These are phyloP conservation scores for Actinostola sp. DNA, from an alignment of 92 coral and sea anemone genomes.

Conservation along the genomic window DNA sequence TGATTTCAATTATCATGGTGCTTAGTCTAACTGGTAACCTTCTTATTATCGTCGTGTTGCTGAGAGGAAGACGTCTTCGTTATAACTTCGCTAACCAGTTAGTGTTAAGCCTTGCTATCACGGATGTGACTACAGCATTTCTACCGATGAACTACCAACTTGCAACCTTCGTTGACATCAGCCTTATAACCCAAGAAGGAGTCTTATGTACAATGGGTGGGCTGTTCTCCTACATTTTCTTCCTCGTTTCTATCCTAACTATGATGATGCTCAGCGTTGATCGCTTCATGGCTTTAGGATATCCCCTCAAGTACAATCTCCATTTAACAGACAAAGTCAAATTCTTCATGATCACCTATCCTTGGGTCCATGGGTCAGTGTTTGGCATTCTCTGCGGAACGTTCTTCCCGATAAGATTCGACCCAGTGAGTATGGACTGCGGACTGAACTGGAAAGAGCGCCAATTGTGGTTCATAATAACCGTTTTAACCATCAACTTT, in stretches of 20 bases:
- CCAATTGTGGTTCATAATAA: constrained; percentile 24
- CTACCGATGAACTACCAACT: constrained; percentile 42
- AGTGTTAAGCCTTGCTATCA: constrained; percentile 37
- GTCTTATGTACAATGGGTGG: constrained; percentile 32
- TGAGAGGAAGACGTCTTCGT: constrained; percentile 12
- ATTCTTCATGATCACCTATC: constrained; percentile 32
- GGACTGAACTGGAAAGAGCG: constrained; percentile 52
- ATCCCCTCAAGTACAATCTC: constrained; percentile 33
- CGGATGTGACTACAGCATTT: constrained; percentile 34
- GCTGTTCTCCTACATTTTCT: constrained; percentile 42
- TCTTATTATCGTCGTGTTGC: constrained; percentile 25
- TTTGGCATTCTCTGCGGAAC: constrained; percentile 37
- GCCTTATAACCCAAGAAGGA: constrained; percentile 33
- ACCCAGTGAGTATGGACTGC: constrained; percentile 39
- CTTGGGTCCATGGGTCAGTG: constrained; percentile 45
- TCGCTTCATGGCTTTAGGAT: constrained; percentile 49
- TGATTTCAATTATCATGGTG: constrained; percentile 13
- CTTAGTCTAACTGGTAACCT: constrained; percentile 36
- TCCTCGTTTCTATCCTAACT: constrained; percentile 40
- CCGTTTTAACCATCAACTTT: constrained; percentile 14
- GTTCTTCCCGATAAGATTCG: constrained; percentile 34
- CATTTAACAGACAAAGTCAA: constrained; percentile 22
- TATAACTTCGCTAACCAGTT: constrained; percentile 34
- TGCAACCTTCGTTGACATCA: constrained; percentile 19
- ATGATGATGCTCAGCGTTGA: constrained; percentile 56